Evolutionary conservation across 2,113 vertebrate genomes (phyloP), one percentile per base, ranked within the genome.

Genomic region (Nerophis lumbriciformis): DNA sequence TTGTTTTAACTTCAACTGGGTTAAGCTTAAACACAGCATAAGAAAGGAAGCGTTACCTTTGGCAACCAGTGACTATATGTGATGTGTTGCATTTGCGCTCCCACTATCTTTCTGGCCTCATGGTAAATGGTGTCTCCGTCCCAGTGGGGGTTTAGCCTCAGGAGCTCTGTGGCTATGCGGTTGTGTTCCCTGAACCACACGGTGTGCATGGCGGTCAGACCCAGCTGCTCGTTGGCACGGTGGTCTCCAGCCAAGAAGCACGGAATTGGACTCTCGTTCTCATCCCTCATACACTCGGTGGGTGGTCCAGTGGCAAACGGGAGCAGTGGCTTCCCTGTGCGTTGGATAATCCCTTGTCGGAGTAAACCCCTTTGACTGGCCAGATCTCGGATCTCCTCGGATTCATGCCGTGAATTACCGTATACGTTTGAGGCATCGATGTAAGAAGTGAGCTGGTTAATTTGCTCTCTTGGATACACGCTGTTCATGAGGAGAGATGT

Each of bases 401-500:
- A 92, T 82, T 98, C 97, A 0, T 93, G 95, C 0, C 92, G 89
- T 0, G 95, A 94, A 86, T 91, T 99, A 52, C 96, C 96, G 0
- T 99, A 99, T 0, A 99, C 95, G 1, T 98, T 99, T 11, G 97
- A 98, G 0, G 94, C 96, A 5, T 99, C 97, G 0, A 99, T 90
- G 80, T 96, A 99, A 0, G 96, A 94, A 4, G 97, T 99, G 48
- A 99, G 88, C 81, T 99, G 97, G 88, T 99, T 99, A 79, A 97
- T 99, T 75, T 99, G 97, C 71, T 98, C 97, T 5, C 97, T 90
- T 0, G 97, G 97, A 69, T 92, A 98, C 12, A 99, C 96, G 0
- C 96, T 98, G 87, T 98, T 98, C 96, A 98, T 99, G 54, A 99
- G 92, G 1, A 99, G 90, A 0, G 97, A 99, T 0, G 97, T 99